These are phyloP conservation scores for Phytoseiulus persimilis DNA, from an alignment of 2,888 invertebrate species.

Conservation along the genomic window DNA sequence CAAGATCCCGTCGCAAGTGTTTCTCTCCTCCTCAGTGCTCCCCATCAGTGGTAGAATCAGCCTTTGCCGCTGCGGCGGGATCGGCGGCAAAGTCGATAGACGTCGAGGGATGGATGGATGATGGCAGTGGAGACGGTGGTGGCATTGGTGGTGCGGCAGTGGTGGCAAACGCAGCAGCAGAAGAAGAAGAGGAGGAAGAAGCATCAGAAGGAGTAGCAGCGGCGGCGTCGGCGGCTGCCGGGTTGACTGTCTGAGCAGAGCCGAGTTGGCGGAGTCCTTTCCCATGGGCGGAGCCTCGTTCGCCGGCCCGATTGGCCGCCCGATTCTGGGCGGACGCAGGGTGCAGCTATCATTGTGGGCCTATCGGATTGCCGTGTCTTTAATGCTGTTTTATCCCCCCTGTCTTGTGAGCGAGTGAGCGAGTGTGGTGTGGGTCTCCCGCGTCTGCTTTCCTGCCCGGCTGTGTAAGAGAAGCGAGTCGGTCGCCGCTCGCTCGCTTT, in stretches of 20 bases:
- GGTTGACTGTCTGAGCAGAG: background rate
- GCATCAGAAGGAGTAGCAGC: background rate
- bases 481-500: background rate
- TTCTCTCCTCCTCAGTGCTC: background rate
- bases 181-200: background rate
- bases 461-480: background rate
- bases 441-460: conserved; percentile 21
- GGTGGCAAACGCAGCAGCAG: background rate
- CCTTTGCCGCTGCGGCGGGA: background rate
- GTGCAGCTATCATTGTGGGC: conserved; percentile 37
- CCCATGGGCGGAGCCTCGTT: background rate
- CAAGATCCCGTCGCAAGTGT: background rate
- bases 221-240: background rate
- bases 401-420: conserved; percentile 6
- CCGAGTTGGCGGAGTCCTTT: background rate
- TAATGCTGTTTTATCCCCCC: conserved; percentile 38
- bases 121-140: too few relatives aligned
- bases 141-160: background rate
- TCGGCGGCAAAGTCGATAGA: background rate
- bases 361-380: conserved; percentile 39
- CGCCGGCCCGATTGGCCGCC: background rate
- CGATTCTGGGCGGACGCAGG: conserved; percentile 11
- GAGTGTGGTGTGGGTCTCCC: conserved; percentile 27
- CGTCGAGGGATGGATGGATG: background rate
- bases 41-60: background rate